Percentiles rank a stretch among this genome's conserved stretches.
These are phyloP conservation scores for Phoxinus phoxinus DNA, from an alignment of 2,113 vertebrate species.

Conservation along the genomic window DNA sequence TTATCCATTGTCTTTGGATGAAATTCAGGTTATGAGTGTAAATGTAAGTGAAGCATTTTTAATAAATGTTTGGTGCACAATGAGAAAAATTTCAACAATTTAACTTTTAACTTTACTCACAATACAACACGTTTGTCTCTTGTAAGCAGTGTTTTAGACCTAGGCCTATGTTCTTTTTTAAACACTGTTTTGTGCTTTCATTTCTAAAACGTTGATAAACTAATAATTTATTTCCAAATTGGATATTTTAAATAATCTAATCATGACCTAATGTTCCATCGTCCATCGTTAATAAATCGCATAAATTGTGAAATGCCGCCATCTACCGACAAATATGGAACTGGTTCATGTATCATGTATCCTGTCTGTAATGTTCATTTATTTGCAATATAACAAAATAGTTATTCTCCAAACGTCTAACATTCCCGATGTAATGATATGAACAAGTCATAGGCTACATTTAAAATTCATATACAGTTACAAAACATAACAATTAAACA, in stretches of 20 bases:
- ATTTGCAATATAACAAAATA: too few relatives aligned
- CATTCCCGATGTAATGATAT: not conserved
- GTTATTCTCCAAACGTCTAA: too few relatives aligned
- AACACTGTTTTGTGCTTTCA: not conserved
- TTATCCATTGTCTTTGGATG: not conserved
- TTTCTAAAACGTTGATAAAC: not conserved
- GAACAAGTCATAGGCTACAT: too few relatives aligned
- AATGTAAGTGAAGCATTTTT: not conserved
- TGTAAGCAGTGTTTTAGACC: not conserved
- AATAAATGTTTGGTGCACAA: not conserved
- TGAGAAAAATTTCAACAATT: not conserved
- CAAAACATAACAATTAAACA: too few relatives aligned
- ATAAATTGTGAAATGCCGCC: constrained; percentile 24
- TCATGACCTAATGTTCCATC: not conserved
- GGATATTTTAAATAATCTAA: not conserved
- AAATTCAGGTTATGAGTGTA: not conserved
- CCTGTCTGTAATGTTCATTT: not conserved
- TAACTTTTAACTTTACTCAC: not conserved
- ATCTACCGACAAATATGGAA: not conserved
- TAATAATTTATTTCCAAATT: not conserved
- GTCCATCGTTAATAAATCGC: not conserved
- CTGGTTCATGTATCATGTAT: not conserved
- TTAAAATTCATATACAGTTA: too few relatives aligned
- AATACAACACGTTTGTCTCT: not conserved
- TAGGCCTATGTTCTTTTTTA: not conserved